Base-by-base conservation (phyloP, 2,888 invertebrate genomes). In the Drosophila tanythrix region DNA sequence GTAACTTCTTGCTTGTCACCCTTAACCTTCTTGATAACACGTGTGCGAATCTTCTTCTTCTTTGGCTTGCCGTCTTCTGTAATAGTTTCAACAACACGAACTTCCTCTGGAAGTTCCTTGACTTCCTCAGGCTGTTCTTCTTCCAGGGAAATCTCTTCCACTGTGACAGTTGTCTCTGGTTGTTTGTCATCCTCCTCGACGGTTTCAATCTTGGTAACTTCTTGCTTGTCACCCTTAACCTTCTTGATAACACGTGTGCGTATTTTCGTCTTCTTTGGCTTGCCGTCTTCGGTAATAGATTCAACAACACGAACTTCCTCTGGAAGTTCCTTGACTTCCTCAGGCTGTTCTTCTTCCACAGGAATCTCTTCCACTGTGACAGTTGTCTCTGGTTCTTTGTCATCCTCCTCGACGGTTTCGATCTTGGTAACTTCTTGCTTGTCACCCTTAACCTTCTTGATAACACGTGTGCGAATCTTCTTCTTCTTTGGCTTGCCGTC, bases 21-120 rank as follows among this genome's bases (percentile, higher is more conserved):
- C 68, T 74, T 74, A 35, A 76, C 64, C 62, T 74, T 76, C n/a
- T 76, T 76, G 57, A 76, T 76, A 2, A 74, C 65, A 15, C 76
- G 76, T 11, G 76, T 77, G 21, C 76, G 74, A 1, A 74, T 77
- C 69, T 74, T 77, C 65, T 60, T 77, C 15, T 71, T 74, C 43
- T 57, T 76, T 1, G 74, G 76, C 25, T 55, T 75, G 13, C 77
- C 77, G 10, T 72, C 77, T 67, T 77, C 75, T 5, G 66, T 46
- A 2, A 77, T 52, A 0, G 71, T 56, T 61, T 78, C 78, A 36
- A 78, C 40, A 0, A 78, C 73, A 36, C 63, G 78, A 10, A 78
- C 70, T 40, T 78, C 76, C 10, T 78, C 78, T 0, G 78, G 76
- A 27, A 78, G 67, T 25, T 78, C 78, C 36, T 33, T 35, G 0